Evolutionary conservation across 2,113 vertebrate species (phyloP), one percentile per base, ranked within the genome.

Genomic region (Meles meles): DNA sequence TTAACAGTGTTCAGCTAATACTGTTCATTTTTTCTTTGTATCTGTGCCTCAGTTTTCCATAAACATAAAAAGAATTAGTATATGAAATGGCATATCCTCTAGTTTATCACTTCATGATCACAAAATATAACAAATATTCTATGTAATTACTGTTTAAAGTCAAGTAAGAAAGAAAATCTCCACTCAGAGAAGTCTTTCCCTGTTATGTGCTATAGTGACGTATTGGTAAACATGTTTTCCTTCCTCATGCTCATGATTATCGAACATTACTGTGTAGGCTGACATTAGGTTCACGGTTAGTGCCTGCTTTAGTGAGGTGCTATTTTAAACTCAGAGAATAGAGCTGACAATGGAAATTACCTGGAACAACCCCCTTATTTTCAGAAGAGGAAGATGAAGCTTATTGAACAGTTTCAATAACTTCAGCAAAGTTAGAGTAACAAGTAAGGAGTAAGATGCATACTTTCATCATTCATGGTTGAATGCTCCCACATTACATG

Each of bases 311-410:
- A 67, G 80, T 42, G 49, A 25, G 42, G 1, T 90, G 71, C 77
- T 93, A 82, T 47, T 90, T 95, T 57, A 94, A 86, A 69, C 47
- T 92, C 57, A 86, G 82, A 69, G 47, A 86, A n/a, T 29, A 74
- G 42, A 61, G 42, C 65, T 94, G 44, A 65, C 27, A 21, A 21
- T 20, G 85, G 31, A n/a, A 25, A 89, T 81, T 67, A 63, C 55
- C 79, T 76, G 55, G 49, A 71, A 69, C 25, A 93, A 31, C 1
- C 7, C 6, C 14, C 47, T 83, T 39, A 90, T 59, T 95, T 95
- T 96, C 27, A 86, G 29, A 95, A 94, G 59, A 90, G 21, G 31
- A 77, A 71, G 92, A 61, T 87, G 49, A 81, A 37, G 42, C 34
- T 84, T 92, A 57, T 7, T 79, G 42, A 4, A 57, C 47, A 65